These are phyloP conservation scores for Rhea pennata DNA, from an alignment of 2,113 vertebrate genomes.

Conservation along the genomic window DNA sequence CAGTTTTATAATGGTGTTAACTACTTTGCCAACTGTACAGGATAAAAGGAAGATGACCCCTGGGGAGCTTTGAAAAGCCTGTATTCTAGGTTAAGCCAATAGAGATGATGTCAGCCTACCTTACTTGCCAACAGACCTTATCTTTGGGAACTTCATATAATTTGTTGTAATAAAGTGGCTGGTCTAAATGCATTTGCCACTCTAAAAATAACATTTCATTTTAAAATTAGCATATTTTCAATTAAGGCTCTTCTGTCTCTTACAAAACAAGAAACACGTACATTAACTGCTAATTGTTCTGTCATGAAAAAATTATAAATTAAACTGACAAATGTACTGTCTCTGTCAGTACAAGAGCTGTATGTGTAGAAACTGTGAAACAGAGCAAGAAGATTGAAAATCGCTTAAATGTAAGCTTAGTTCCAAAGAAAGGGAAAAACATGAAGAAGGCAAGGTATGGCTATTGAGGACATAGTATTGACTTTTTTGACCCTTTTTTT, in stretches of 20 bases:
- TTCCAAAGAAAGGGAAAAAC: neutral
- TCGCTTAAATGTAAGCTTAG: neutral
- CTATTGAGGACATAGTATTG: neutral
- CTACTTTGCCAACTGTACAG: neutral
- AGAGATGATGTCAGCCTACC: neutral
- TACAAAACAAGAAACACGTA: neutral
- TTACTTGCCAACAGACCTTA: neutral
- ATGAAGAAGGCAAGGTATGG: neutral
- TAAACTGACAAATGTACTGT: neutral
- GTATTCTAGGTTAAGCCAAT: neutral
- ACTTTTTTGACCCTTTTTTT: too few relatives aligned
- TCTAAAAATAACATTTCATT: slow-evolving; percentile 45
- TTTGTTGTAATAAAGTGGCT: neutral
- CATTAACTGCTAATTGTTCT: neutral
- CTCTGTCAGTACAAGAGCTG: neutral
- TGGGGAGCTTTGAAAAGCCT: neutral
- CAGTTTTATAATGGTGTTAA: neutral
- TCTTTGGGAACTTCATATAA: neutral
- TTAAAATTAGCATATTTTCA: slow-evolving; percentile 55
- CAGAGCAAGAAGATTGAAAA: neutral
- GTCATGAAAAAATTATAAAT: neutral
- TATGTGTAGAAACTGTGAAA: neutral
- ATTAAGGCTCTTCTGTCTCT: neutral
- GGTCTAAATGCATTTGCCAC: neutral
- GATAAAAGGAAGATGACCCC: neutral